phyloP scores from a whole-genome alignment of 2,888 invertebrate species.

The Parascotia fuliginaria region DNA sequence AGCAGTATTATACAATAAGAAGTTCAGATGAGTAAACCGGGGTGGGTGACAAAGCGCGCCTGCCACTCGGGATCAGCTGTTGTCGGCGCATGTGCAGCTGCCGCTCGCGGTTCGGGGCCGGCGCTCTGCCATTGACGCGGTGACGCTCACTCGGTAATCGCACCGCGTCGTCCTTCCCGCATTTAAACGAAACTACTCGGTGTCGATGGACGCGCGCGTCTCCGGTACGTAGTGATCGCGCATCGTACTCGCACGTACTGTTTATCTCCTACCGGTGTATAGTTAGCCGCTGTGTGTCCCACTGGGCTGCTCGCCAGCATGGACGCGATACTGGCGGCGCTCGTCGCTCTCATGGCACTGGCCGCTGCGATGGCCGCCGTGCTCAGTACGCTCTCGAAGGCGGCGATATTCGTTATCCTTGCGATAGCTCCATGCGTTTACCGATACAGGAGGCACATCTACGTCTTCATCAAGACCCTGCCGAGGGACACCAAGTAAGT shows the following conservation, averaged over 20 bases:
- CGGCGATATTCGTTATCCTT: constrained; percentile 89
- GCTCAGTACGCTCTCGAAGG: constrained; percentile 88
- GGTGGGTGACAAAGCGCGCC: constrained; percentile 53
- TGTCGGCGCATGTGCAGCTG: constrained; percentile 79
- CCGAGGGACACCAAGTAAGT: constrained; percentile 89
- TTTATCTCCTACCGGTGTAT: constrained; percentile 54
- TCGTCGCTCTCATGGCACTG: constrained; percentile 82
- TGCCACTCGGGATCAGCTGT: constrained; percentile 75
- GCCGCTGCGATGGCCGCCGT: constrained; percentile 85
- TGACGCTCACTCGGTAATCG: constrained; percentile 40
- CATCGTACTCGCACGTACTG: constrained; percentile 49
- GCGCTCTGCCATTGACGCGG: constrained; percentile 62
- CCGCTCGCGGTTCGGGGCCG: constrained; percentile 52
- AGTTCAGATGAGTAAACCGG: constrained; percentile 57
- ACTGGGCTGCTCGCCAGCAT: constrained; percentile 80
- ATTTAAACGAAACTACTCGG: constrained; percentile 54
- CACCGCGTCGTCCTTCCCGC: constrained; percentile 50
- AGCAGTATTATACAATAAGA: constrained; percentile 38
- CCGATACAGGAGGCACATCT: constrained; percentile 84
- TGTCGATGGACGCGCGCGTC: constrained; percentile 58
- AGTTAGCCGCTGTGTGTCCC: constrained; percentile 63
- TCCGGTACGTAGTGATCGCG: constrained; percentile 47
- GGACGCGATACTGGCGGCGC: constrained; percentile 83
- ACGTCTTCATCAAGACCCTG: constrained; percentile 87
- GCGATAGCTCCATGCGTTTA: constrained; percentile 83